Evolutionary conservation across 2,797 vertebrate genomes (phyloP), one percentile per base, ranked within the genome.

Genomic region (Lacerta viridis): DNA sequence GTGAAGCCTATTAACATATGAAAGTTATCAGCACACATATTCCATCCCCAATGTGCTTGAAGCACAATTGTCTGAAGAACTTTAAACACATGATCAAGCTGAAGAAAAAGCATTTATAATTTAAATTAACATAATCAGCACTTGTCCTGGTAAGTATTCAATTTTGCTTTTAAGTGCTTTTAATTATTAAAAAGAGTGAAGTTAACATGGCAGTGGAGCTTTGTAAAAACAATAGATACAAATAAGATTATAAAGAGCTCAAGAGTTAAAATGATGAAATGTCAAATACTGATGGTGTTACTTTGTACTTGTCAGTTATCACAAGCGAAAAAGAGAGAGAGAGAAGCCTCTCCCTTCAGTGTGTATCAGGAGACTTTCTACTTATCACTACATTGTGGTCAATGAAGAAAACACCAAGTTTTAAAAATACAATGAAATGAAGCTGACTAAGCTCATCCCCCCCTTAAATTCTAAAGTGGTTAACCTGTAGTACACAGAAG

Each of bases 81-180:
- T 96, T 95, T 94, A 95, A 95, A 94, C 93, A 91, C 82, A 93
- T 91, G 87, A 95, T 92, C 46, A 10, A 46, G 87, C 79, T 89
- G 61, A 92, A 95, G 91, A 90, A 94, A 94, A 91, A 90, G 80
- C 90, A 95, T 96, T 95, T 90, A 92, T 95, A 96, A 96, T 96
- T 96, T 94, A 96, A 95, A 93, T 96, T 94, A 96, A 93, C 91
- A 95, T 96, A 95, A 96, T 95, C 94, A 96, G 89, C 94, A 74
- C 84, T 94, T 94, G 90, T 95, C 94, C 89, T 93, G 92, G 89
- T 93, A 95, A 96, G 94, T 90, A 95, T 90, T 96, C 92, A 94
- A 87, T 95, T 96, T 95, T 96, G 36, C 85, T 96, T 95, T 95
- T 94, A 95, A 95, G 80, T 92, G 90, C 87, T 93, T 95, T 96